These are phyloP conservation scores for Spea multiplicata DNA, from an alignment of 2,113 vertebrate species.

Conservation along the genomic window DNA sequence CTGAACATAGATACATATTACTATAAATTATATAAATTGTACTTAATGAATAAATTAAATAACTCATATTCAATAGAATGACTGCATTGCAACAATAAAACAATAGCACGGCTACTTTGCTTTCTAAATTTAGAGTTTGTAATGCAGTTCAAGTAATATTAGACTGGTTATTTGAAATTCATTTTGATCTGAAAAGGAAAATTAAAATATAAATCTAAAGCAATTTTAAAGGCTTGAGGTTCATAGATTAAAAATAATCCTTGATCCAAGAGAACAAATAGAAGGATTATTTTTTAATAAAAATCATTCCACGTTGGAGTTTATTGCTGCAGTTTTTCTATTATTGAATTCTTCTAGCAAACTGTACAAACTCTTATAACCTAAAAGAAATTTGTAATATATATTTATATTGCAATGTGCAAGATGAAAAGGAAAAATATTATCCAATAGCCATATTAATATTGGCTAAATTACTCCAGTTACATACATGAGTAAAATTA, in stretches of 20 bases:
- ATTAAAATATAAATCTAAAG: slow-evolving; percentile 66
- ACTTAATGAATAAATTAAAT: background rate
- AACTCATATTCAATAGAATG: background rate
- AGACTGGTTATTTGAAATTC: slow-evolving; percentile 53
- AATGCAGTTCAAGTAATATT: slow-evolving; percentile 54
- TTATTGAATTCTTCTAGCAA: slow-evolving; percentile 37
- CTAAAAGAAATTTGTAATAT: slow-evolving; percentile 2
- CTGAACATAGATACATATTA: no score
- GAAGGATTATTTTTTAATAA: slow-evolving; percentile 66
- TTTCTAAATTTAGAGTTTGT: slow-evolving; percentile 48
- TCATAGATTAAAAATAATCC: slow-evolving; percentile 63
- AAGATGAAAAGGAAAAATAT: slow-evolving; percentile 3
- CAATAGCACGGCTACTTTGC: slow-evolving; percentile 10
- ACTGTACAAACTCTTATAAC: slow-evolving; percentile 3
- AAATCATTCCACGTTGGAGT: slow-evolving; percentile 53
- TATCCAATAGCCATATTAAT: background rate
- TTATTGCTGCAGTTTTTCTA: slow-evolving; percentile 42
- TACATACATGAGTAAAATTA: background rate
- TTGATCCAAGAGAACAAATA: slow-evolving; percentile 53
- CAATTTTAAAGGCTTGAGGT: slow-evolving; percentile 62
- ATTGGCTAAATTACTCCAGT: background rate
- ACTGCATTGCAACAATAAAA: background rate
- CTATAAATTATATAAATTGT: no score
- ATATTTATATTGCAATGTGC: slow-evolving; percentile 10
- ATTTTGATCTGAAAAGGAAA: slow-evolving; percentile 59